Evolutionary conservation across 35 echinoderm and acorn worm genomes (phyloP).

Genomic region (Stichopus chloronotus): DNA sequence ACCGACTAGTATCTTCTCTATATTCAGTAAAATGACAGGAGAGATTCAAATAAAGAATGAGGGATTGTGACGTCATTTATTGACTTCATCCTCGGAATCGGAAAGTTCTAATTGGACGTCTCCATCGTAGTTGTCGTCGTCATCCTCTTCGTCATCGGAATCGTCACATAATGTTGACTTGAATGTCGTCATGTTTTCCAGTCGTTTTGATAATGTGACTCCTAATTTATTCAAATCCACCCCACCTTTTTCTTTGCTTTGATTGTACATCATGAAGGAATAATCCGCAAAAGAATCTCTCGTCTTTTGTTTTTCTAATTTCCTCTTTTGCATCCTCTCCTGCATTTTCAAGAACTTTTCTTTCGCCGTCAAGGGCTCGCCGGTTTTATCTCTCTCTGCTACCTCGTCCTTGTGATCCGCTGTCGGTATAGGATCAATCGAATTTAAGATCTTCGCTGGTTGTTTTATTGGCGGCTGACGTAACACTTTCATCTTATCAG

Average conservation of each 20-base stretch:
- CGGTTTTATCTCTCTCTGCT: not conserved
- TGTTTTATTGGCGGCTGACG: not conserved
- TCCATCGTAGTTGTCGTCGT: not conserved
- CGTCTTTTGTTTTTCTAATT: slow-evolving; percentile 1
- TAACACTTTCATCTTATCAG: slow-evolving; percentile 4
- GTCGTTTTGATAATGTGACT: slow-evolving; percentile 17
- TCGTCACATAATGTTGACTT: slow-evolving; percentile 16
- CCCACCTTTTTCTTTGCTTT: not conserved
- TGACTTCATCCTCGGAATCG: slow-evolving; percentile 28
- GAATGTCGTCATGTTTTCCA: slow-evolving; percentile 49
- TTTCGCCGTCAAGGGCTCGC: slow-evolving; percentile 11
- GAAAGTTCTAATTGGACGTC: slow-evolving; percentile 1
- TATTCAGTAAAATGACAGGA: too few species aligned
- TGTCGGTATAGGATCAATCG: not conserved
- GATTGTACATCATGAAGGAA: slow-evolving; percentile 26
- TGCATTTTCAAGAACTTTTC: slow-evolving; percentile 48
- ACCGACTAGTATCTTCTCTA: too few species aligned
- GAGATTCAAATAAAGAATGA: too few species aligned
- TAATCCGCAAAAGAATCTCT: slow-evolving; percentile 42
- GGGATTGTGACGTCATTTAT: not conserved
- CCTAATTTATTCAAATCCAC: slow-evolving; percentile 20
- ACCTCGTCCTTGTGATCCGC: not conserved
- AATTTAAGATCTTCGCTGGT: slow-evolving; percentile 8
- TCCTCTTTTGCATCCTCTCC: slow-evolving; percentile 4
- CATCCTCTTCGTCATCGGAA: not conserved